Conservation (phyloP, 2,888 invertebrate genomes). For the Trachelus troglodyta region DNA sequence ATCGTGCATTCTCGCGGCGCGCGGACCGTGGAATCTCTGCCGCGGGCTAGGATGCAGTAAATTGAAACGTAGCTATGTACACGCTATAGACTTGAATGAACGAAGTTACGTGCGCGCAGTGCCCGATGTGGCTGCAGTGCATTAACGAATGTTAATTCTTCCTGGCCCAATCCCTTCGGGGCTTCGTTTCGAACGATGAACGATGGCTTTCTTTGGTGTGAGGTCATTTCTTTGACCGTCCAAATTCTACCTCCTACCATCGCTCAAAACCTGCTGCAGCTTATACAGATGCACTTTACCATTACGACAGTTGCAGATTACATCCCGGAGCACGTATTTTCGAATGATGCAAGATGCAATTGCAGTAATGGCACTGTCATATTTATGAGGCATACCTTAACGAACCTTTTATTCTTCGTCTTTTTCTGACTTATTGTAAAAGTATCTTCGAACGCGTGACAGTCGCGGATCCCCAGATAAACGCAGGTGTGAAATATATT, state of each 20-base stretch:
- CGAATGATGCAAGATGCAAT: neutral
- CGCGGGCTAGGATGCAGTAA: conserved; percentile 17
- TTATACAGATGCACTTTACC: neutral
- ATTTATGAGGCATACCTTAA: neutral
- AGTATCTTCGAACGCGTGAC: neutral
- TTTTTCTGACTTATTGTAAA: neutral
- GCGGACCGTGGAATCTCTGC: neutral
- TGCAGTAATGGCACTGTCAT: neutral
- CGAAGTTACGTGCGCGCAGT: neutral
- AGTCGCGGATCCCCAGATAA: neutral
- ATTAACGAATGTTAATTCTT: conserved; percentile 26
- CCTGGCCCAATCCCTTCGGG: neutral
- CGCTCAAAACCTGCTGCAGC: neutral
- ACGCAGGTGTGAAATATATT: neutral
- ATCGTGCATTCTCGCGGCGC: neutral
- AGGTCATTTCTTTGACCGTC: neutral
- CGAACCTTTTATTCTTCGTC: neutral
- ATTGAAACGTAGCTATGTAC: neutral
- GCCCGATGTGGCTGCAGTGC: conserved; percentile 10
- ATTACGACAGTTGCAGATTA: neutral
- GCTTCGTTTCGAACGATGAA: neutral
- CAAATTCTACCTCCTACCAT: neutral
- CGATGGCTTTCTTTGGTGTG: neutral
- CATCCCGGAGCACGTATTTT: neutral
- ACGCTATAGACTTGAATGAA: neutral